phyloP scores from a whole-genome alignment of 2,797 vertebrate species.

The Rhinella marina region DNA sequence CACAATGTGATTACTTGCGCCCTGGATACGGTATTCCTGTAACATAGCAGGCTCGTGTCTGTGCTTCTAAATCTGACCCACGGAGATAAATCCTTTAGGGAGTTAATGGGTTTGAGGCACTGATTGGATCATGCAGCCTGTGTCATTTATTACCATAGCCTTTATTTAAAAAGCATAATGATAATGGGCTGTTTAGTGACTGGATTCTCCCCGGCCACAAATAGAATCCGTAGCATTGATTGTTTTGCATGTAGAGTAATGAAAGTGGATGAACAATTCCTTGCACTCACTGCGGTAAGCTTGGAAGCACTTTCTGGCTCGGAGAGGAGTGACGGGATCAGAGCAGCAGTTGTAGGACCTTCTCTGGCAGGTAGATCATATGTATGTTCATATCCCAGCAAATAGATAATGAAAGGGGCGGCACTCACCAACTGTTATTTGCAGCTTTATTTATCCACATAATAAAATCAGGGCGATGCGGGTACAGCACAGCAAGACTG shows the following conservation, averaged over 20 bases:
- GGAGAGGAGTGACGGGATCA: neutral
- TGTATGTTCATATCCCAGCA: no score
- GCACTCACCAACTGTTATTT: no score
- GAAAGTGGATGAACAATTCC: slow-evolving; percentile 46
- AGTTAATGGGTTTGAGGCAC: slow-evolving; percentile 32
- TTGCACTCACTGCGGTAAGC: neutral
- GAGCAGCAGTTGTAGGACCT: neutral
- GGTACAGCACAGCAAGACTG: no score
- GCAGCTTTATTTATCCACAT: no score
- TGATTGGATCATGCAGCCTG: slow-evolving; percentile 35
- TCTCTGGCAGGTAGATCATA: neutral
- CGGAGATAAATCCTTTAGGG: slow-evolving; percentile 16
- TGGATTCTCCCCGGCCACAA: slow-evolving; percentile 34
- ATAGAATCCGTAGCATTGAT: slow-evolving; percentile 52
- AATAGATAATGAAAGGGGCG: no score
- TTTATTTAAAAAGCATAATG: slow-evolving; percentile 38
- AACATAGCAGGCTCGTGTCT: neutral
- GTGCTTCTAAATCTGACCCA: slow-evolving; percentile 5
- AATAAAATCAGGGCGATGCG: no score
- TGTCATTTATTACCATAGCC: slow-evolving; percentile 17
- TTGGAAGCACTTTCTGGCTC: neutral
- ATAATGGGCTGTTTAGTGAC: slow-evolving; percentile 35
- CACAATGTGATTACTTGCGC: no score
- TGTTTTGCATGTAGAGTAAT: slow-evolving; percentile 54
- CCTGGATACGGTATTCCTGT: no score